A percentile compares a stretch with the other conserved stretches of the same genome.
Conservation (phyloP, 2,113 vertebrate genomes). For the Ginglymostoma cirratum region DNA sequence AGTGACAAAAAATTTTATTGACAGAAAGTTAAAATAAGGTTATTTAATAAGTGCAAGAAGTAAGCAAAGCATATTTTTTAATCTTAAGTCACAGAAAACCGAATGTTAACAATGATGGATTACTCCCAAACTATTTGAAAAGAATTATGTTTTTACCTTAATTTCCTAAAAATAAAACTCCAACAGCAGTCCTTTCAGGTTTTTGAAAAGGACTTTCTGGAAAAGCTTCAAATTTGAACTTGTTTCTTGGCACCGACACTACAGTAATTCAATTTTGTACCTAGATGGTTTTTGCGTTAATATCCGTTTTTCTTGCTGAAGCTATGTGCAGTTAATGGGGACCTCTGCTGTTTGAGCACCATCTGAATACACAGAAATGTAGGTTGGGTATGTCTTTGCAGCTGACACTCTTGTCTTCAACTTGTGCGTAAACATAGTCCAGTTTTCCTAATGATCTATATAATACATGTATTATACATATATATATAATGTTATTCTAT, state of each 20-base stretch:
- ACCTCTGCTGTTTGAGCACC: background rate
- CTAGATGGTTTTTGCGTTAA: background rate
- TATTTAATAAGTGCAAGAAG: background rate
- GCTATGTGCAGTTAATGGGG: background rate
- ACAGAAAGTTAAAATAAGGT: background rate
- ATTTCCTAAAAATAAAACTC: background rate
- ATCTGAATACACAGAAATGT: background rate
- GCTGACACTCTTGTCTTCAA: background rate
- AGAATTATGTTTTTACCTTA: background rate
- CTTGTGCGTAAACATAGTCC: background rate
- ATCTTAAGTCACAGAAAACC: background rate
- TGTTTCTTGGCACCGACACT: background rate
- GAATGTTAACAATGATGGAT: background rate
- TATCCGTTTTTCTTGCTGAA: background rate
- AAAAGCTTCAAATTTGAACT: background rate
- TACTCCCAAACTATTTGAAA: background rate
- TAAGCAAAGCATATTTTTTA: background rate
- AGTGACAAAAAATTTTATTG: background rate
- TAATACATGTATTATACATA: no score
- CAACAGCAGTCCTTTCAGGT: background rate
- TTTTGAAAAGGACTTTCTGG: background rate
- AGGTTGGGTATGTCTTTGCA: background rate
- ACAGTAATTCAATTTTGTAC: background rate
- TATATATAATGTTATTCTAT: no score
- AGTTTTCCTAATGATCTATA: background rate